Conservation (phyloP, 2,797 vertebrate genomes). For the Thamnophis elegans region DNA sequence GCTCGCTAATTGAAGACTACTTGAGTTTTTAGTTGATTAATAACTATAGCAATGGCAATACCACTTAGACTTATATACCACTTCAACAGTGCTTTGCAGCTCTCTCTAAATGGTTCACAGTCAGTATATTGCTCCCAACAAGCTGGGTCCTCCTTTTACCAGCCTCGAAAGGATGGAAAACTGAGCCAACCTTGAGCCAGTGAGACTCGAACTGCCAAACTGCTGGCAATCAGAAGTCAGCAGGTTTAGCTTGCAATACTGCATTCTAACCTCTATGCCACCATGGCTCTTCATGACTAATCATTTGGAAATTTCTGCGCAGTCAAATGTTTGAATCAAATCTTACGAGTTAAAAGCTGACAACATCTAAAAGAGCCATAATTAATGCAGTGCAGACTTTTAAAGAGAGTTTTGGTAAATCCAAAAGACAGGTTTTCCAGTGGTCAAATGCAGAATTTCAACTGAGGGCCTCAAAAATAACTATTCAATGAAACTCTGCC, state of each 20-base stretch:
- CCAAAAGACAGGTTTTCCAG: not conserved
- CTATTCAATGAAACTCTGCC: not conserved
- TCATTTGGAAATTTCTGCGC: not conserved
- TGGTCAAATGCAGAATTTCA: not conserved
- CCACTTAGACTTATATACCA: too few relatives aligned
- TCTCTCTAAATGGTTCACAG: too few relatives aligned
- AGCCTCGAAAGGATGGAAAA: too few relatives aligned
- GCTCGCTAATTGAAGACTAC: not conserved
- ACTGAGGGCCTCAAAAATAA: not conserved
- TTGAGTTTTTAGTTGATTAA: not conserved
- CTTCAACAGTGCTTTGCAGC: too few relatives aligned
- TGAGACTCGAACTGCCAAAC: too few relatives aligned
- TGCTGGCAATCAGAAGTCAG: too few relatives aligned
- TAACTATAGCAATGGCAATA: too few relatives aligned
- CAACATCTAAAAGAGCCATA: not conserved
- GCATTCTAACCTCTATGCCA: too few relatives aligned
- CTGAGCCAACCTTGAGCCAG: too few relatives aligned
- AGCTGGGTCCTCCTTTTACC: too few relatives aligned
- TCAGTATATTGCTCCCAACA: too few relatives aligned
- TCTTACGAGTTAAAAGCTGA: not conserved
- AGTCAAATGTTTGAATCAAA: not conserved
- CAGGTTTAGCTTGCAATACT: too few relatives aligned
- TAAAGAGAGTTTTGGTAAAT: not conserved
- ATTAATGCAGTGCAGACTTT: not conserved
- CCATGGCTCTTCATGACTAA: not conserved